phyloP scores from a whole-genome alignment of 2,113 vertebrate species.

The Lophochroa leadbeateri region DNA sequence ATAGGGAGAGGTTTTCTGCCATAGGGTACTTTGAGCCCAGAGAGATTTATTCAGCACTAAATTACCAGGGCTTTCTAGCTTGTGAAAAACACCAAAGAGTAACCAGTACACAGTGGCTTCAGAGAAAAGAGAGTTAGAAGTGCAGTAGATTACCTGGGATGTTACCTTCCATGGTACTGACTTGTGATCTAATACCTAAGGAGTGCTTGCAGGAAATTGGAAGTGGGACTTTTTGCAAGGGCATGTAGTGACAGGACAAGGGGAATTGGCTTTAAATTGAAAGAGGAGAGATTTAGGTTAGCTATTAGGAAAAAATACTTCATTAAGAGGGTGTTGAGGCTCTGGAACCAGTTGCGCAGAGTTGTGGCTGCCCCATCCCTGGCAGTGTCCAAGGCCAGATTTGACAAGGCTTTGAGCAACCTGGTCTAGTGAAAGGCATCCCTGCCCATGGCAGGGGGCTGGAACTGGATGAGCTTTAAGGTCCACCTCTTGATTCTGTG shows the following conservation, averaged over 20 bases:
- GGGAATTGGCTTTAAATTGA: background rate
- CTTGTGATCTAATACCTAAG: background rate
- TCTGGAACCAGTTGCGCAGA: too few species aligned
- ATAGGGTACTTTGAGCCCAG: background rate
- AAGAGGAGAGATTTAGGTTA: background rate
- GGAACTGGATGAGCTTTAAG: too few species aligned
- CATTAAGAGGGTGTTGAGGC: too few species aligned
- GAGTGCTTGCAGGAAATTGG: background rate
- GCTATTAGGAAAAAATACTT: background rate
- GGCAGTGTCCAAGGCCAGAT: too few species aligned
- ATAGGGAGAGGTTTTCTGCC: background rate
- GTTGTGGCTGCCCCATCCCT: too few species aligned
- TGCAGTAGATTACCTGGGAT: background rate
- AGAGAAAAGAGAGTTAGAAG: rapidly evolving
- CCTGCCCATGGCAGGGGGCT: too few species aligned
- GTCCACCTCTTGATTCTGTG: too few species aligned
- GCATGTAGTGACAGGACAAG: background rate
- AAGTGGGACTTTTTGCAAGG: background rate
- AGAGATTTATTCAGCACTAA: background rate
- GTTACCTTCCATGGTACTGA: background rate
- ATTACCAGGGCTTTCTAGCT: background rate
- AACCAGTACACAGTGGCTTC: background rate
- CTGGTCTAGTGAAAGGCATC: too few species aligned
- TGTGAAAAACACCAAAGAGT: background rate
- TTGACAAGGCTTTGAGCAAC: too few species aligned